A percentile compares a stretch with the other conserved stretches of the same genome.
These are phyloP conservation scores for Hemistola chrysoprasaria DNA, from an alignment of 2,888 invertebrate species.

Conservation along the genomic window DNA sequence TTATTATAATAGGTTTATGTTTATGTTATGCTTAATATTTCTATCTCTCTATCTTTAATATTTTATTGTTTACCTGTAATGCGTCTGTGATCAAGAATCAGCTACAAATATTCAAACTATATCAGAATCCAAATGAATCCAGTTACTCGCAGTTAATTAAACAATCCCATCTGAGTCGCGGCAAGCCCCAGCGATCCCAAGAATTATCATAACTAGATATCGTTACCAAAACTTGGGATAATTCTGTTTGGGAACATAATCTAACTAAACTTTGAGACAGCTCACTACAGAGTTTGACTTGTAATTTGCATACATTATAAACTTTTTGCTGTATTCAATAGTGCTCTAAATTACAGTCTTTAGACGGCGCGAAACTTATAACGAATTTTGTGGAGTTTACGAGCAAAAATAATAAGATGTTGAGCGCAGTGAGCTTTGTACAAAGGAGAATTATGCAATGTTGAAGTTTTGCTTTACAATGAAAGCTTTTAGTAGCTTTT, in stretches of 20 bases:
- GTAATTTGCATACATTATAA: slow-evolving; percentile 47
- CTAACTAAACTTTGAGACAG: slow-evolving; percentile 41
- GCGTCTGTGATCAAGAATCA: too few species aligned
- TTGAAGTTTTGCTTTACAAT: slow-evolving; percentile 1
- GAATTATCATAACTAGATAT: slow-evolving; percentile 35
- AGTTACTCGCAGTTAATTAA: slow-evolving; percentile 31
- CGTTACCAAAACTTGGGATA: slow-evolving; percentile 42
- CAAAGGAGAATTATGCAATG: neutral
- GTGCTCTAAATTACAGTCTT: slow-evolving; percentile 24
- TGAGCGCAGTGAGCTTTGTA: slow-evolving; percentile 5
- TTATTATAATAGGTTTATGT: too few species aligned
- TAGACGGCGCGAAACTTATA: slow-evolving; percentile 23
- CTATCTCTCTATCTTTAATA: too few species aligned
- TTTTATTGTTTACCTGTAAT: too few species aligned
- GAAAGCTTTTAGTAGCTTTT: neutral
- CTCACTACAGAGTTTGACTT: slow-evolving; percentile 37
- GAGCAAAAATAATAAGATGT: slow-evolving; percentile 18
- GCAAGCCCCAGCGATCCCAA: slow-evolving; percentile 9
- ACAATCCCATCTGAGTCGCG: slow-evolving; percentile 8
- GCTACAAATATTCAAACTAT: too few species aligned
- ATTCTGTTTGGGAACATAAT: slow-evolving; percentile 49
- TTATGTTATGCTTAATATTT: too few species aligned
- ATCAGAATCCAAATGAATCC: slow-evolving; percentile 25
- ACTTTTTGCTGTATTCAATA: slow-evolving; percentile 39
- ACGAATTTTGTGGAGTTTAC: slow-evolving; percentile 28